phyloP scores from a whole-genome alignment of 2,797 vertebrate genomes.

The Urocyon cinereoargenteus region DNA sequence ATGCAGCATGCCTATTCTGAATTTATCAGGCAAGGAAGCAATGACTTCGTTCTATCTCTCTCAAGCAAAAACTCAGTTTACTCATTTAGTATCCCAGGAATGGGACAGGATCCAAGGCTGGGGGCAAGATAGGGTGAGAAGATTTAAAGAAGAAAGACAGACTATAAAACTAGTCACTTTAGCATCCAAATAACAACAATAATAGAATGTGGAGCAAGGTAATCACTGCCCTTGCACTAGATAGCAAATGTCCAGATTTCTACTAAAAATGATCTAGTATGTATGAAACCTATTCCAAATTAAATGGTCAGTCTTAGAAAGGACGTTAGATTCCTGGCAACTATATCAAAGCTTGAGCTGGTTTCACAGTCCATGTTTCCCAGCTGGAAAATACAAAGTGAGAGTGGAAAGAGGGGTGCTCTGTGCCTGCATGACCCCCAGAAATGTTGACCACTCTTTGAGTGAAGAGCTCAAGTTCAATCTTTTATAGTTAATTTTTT shows the following conservation, averaged over 20 bases:
- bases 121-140: background rate
- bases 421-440: background rate
- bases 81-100: background rate
- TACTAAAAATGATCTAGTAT: background rate
- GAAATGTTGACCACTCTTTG: background rate
- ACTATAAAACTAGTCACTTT: background rate
- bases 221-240: background rate
- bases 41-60: background rate
- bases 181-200: background rate
- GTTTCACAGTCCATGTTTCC: background rate
- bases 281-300: background rate
- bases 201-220: background rate
- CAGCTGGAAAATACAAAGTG: background rate
- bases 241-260: background rate
- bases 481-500: background rate
- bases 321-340: background rate
- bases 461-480: background rate
- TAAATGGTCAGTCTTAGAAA: background rate
- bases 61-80: background rate
- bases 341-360: background rate
- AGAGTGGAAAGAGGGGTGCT: background rate
- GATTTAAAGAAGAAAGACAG: slow-evolving; percentile 26
- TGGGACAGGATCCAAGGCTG: background rate
- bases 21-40: background rate
- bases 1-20: background rate